Evolutionary conservation across 2,888 invertebrate species (phyloP).

Genomic region (Byasa hedistus): DNA sequence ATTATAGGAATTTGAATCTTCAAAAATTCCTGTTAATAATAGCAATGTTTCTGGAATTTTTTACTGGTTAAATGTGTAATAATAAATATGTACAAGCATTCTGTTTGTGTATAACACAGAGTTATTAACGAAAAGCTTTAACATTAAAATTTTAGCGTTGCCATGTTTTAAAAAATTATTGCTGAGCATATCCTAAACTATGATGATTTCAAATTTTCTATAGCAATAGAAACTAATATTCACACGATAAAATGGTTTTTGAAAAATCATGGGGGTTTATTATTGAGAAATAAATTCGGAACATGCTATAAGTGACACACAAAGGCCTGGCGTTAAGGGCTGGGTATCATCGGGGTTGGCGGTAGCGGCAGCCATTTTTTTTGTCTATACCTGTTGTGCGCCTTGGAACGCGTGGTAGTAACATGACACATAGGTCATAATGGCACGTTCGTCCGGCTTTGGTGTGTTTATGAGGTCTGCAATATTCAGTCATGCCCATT

Average conservation of each 20-base stretch:
- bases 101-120: conserved; percentile 26
- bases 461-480: conserved; percentile 99
- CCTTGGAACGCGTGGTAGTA: conserved; percentile 99
- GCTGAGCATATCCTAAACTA: conserved; percentile 25
- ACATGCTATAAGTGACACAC: conserved; percentile 78
- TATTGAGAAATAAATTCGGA: conserved; percentile 50
- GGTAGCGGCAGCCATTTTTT: conserved; percentile 62
- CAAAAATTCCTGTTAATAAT: not conserved
- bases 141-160: conserved; percentile 24
- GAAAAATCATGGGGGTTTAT: conserved; percentile 41
- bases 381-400: conserved; percentile 92
- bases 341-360: conserved; percentile 48
- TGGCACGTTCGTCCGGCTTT: conserved; percentile 99
- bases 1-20: not conserved
- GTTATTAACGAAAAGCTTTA: conserved; percentile 29
- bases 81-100: conserved; percentile 19
- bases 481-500: conserved; percentile 52
- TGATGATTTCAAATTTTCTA: conserved; percentile 38
- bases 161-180: conserved; percentile 12
- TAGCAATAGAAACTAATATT: conserved; percentile 7
- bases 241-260: conserved; percentile 28
- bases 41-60: not conserved
- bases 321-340: conserved; percentile 71
- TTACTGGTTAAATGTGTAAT: not conserved
- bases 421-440: conserved; percentile 99